Evolutionary conservation across 2,888 invertebrate species (phyloP).

Genomic region (Nemurella pictetii): DNA sequence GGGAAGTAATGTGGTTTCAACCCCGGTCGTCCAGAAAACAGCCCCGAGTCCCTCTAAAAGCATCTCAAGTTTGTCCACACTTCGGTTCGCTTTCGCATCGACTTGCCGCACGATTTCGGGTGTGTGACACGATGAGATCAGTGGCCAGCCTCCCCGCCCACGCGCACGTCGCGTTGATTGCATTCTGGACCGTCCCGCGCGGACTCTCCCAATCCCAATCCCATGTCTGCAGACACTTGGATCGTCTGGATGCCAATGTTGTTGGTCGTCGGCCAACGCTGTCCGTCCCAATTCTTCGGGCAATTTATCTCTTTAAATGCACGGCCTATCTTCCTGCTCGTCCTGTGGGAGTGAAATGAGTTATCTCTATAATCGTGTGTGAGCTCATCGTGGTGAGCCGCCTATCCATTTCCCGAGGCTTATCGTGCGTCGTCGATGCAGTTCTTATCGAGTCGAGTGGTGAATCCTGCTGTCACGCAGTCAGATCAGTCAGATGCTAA

Average conservation of each 20-base stretch:
- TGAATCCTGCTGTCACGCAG: no score
- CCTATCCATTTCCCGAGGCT: no score
- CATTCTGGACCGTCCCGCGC: neutral
- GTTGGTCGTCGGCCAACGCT: neutral
- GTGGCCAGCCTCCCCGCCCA: neutral
- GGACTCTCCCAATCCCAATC: neutral
- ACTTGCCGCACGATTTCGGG: no score
- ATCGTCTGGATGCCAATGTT: neutral
- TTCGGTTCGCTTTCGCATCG: neutral
- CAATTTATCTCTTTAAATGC: neutral
- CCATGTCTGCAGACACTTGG: no score
- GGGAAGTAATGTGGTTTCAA: no score
- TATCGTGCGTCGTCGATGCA: no score
- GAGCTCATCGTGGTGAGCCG: neutral
- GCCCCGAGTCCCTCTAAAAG: no score
- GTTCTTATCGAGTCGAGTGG: no score
- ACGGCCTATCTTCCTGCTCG: neutral
- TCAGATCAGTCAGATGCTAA: no score
- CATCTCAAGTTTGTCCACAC: no score
- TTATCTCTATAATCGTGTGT: neutral
- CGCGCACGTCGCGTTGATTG: neutral
- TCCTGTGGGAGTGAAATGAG: neutral
- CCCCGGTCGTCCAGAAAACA: no score
- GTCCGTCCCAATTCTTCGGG: neutral
- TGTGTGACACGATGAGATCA: neutral